These are phyloP conservation scores for Protonemura montana DNA, from an alignment of 2,888 invertebrate species.

Conservation along the genomic window DNA sequence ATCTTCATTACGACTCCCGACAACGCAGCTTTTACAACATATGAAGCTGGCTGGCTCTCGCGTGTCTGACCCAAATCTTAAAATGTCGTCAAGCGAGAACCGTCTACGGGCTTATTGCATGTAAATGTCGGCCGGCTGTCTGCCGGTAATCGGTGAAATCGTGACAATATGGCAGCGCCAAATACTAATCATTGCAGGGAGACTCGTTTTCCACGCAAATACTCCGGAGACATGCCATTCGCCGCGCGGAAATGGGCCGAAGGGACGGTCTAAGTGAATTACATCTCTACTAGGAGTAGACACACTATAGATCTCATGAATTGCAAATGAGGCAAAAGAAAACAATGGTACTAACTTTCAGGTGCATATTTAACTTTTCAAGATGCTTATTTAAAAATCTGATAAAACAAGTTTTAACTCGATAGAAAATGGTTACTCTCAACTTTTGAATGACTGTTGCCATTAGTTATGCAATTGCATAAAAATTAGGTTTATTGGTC, in stretches of 20 bases:
- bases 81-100: neutral
- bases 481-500: no score
- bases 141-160: neutral
- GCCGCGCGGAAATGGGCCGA: neutral
- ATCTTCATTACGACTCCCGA: neutral
- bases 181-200: no score
- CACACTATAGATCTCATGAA: neutral
- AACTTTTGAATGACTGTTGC: neutral
- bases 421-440: neutral
- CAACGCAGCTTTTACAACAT: no score
- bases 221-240: no score
- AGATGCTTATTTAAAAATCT: neutral
- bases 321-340: neutral
- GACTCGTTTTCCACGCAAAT: no score
- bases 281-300: neutral
- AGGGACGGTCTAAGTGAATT: neutral
- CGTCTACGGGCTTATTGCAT: neutral
- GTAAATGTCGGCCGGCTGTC: neutral
- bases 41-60: neutral
- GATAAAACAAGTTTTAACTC: neutral
- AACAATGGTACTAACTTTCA: neutral
- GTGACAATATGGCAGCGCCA: no score
- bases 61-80: neutral
- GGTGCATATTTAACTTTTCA: neutral
- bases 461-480: neutral